Percentiles rank a stretch among this genome's conserved stretches.
These are phyloP conservation scores for Ceryle rudis DNA, from an alignment of 2,797 vertebrate genomes.

Conservation along the genomic window DNA sequence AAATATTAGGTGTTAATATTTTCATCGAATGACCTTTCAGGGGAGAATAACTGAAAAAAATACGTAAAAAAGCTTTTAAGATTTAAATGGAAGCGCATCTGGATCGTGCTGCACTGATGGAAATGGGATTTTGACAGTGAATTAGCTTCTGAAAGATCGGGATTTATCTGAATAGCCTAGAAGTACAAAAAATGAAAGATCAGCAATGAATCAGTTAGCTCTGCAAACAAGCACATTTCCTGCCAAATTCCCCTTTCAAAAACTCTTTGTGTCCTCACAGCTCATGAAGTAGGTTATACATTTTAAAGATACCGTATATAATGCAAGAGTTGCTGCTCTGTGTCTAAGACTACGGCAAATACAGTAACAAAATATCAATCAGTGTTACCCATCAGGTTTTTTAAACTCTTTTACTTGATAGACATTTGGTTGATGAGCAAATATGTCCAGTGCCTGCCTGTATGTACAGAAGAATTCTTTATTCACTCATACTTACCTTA, in stretches of 20 bases:
- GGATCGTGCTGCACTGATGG: neutral
- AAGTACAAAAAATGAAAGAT: neutral
- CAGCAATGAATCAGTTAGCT: neutral
- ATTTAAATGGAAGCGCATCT: neutral
- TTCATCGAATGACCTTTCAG: neutral
- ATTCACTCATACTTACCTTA: neutral
- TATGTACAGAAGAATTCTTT: neutral
- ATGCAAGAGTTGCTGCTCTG: neutral
- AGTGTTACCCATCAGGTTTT: neutral
- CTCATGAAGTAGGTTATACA: neutral
- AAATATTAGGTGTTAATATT: slow-evolving; percentile 1
- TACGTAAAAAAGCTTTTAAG: neutral
- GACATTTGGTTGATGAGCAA: neutral
- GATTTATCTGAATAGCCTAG: neutral
- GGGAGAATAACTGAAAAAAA: neutral
- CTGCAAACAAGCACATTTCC: neutral
- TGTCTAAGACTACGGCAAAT: neutral
- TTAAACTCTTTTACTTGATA: neutral
- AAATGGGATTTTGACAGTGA: neutral
- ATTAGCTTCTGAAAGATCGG: neutral
- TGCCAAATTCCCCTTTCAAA: neutral
- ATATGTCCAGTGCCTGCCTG: neutral
- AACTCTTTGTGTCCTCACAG: neutral
- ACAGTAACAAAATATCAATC: neutral
- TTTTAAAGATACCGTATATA: neutral